Evolutionary conservation across 2,113 vertebrate species (phyloP).

Genomic region (Rhinoptilus africanus): DNA sequence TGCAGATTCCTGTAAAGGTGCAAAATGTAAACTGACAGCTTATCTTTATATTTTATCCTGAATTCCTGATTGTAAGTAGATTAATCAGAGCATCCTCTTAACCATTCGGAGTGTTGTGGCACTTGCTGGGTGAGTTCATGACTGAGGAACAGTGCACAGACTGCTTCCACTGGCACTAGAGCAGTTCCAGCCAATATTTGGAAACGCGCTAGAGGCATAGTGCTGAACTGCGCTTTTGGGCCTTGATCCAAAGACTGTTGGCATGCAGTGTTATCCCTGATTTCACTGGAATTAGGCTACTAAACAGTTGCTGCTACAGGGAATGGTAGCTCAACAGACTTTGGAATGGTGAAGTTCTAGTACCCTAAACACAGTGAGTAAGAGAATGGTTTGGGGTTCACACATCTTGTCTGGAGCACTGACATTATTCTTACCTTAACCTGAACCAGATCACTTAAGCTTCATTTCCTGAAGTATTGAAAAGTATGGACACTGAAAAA

Average conservation of each 20-base stretch:
- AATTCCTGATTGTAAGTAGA: background rate
- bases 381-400: background rate
- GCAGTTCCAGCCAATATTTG: background rate
- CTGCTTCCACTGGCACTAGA: background rate
- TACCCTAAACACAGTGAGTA: background rate
- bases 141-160: background rate
- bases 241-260: background rate
- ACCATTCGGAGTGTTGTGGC: background rate
- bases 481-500: background rate
- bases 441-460: background rate
- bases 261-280: background rate
- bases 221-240: background rate
- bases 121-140: background rate
- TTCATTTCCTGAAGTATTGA: background rate
- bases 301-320: background rate
- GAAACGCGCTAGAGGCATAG: background rate
- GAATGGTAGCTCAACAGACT: background rate
- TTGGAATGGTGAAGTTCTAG: background rate
- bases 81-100: background rate
- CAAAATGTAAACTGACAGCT: background rate
- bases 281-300: background rate
- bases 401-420: background rate
- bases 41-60: background rate
- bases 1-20: background rate
- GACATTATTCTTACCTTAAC: background rate